Conservation (phyloP, 2,888 invertebrate genomes). For the Macrosiphum euphorbiae region DNA sequence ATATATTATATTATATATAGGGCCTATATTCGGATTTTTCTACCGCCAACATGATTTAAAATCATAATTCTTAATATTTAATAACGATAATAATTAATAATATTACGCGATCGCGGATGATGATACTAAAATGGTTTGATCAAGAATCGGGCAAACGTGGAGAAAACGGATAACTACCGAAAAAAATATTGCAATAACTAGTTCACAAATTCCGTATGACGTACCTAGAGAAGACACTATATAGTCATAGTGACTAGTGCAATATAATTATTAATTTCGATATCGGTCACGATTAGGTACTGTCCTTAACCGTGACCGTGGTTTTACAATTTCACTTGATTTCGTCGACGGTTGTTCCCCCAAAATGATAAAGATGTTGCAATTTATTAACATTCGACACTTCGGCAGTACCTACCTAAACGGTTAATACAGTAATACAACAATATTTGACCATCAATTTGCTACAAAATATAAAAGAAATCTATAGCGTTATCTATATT, state of each 20-base stretch:
- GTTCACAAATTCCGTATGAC: background rate
- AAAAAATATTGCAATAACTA: background rate
- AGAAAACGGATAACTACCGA: background rate
- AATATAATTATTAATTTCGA: background rate
- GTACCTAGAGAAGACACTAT: background rate
- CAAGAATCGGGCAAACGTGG: background rate
- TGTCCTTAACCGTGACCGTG: background rate
- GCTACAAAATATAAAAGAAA: background rate
- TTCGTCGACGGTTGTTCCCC: background rate
- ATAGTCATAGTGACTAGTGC: background rate
- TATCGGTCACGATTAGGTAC: background rate
- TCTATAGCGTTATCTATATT: background rate
- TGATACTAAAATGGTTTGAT: background rate
- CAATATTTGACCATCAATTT: background rate
- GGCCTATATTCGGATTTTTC: background rate
- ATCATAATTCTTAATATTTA: background rate
- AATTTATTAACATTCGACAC: background rate
- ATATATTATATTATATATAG: background rate
- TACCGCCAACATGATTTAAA: background rate
- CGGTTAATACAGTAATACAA: background rate
- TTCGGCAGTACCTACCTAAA: background rate
- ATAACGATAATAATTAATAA: background rate
- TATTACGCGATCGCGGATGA: background rate
- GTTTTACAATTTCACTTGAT: background rate
- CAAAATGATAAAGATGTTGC: background rate